phyloP scores from a whole-genome alignment of 2,113 vertebrate species.

The Anarrhichthys ocellatus region DNA sequence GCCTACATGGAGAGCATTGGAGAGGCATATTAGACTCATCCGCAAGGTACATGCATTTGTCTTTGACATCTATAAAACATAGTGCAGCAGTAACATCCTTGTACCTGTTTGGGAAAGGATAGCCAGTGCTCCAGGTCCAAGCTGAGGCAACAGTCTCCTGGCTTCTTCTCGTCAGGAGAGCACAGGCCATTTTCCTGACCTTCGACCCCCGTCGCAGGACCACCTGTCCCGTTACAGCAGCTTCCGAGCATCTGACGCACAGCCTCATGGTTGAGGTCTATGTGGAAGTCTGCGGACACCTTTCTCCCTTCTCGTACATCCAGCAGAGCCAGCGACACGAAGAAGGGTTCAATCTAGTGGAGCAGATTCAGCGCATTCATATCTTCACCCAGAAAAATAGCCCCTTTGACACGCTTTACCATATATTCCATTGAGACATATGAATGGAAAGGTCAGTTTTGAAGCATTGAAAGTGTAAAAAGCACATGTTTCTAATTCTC shows the following conservation, averaged over 20 bases:
- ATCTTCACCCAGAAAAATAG: neutral
- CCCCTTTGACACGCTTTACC: neutral
- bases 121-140: slow-evolving; percentile 92
- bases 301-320: slow-evolving; percentile 92
- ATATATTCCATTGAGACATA: neutral
- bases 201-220: slow-evolving; percentile 60
- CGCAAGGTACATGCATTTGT: neutral
- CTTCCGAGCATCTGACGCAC: slow-evolving; percentile 91
- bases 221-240: slow-evolving; percentile 33
- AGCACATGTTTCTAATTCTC: slow-evolving; percentile 61
- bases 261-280: slow-evolving; percentile 91
- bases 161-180: slow-evolving; percentile 81
- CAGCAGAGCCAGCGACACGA: slow-evolving; percentile 91
- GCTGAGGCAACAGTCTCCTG: slow-evolving; percentile 86
- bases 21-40: slow-evolving; percentile 3
- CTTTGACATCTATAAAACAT: neutral
- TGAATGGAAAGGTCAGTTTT: neutral
- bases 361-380: slow-evolving; percentile 5
- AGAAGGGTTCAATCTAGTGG: slow-evolving; percentile 95
- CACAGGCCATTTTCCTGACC: slow-evolving; percentile 86
- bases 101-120: slow-evolving; percentile 94
- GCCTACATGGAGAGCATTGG: slow-evolving; percentile 81
- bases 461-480: slow-evolving; percentile 3
- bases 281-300: slow-evolving; percentile 96
- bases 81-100: neutral